A percentile compares a stretch with the other conserved stretches of the same genome.
Evolutionary conservation across 2,797 vertebrate species (phyloP).

Genomic region (Sylvilagus floridanus): DNA sequence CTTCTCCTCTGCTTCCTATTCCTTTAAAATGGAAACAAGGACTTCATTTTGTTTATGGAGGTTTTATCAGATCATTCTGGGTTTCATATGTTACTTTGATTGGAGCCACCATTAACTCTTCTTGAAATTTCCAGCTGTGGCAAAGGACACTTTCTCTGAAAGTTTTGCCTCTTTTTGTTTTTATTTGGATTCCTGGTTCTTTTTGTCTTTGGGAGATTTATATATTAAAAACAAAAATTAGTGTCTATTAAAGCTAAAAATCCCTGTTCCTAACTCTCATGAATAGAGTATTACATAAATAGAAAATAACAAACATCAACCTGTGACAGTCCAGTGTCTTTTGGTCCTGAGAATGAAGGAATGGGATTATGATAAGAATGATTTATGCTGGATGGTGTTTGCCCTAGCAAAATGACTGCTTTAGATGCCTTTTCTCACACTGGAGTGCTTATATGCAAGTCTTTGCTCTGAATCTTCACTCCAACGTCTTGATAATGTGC

Average conservation of each 20-base stretch:
- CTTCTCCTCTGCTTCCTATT: neutral
- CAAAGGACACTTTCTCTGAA: neutral
- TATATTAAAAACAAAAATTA: neutral
- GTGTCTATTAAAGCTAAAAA: neutral
- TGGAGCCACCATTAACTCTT: neutral
- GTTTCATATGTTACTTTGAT: neutral
- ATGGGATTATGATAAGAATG: neutral
- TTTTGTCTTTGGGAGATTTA: neutral
- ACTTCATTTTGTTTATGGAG: neutral
- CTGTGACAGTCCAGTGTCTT: neutral
- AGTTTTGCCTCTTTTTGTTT: neutral
- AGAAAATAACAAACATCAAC: neutral
- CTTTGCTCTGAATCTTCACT: no score
- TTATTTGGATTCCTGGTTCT: neutral
- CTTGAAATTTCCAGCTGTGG: conserved; percentile 26
- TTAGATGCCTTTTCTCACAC: no score
- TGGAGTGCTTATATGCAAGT: no score
- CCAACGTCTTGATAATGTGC: no score
- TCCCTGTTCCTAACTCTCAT: neutral
- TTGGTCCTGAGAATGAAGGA: neutral
- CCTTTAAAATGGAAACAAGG: neutral
- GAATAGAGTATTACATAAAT: neutral
- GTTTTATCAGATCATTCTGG: neutral
- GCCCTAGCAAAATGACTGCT: no score
- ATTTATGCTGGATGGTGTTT: neutral